phyloP scores from a whole-genome alignment of 2,888 invertebrate genomes.

The Ceramica pisi region DNA sequence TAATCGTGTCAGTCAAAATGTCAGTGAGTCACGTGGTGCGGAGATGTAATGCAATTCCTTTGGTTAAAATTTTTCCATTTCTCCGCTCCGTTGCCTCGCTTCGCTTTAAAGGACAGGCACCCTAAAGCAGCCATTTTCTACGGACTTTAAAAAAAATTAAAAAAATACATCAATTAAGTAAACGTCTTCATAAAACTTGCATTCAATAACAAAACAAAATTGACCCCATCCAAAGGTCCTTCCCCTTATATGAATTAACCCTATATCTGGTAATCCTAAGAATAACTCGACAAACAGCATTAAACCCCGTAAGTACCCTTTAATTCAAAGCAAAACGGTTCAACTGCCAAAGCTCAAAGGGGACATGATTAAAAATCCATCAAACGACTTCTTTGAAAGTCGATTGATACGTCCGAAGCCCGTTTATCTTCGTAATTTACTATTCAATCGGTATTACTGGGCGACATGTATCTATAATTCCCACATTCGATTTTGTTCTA shows the following conservation, averaged over 20 bases:
- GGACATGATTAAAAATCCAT: slow-evolving; percentile 60
- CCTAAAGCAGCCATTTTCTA: no score
- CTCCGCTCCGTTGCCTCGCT: no score
- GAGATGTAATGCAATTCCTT: no score
- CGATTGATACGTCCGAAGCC: slow-evolving; percentile 48
- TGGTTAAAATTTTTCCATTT: no score
- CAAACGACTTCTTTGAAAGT: slow-evolving; percentile 56
- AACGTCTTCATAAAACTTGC: no score
- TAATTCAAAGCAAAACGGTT: slow-evolving; percentile 52
- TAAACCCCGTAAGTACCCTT: slow-evolving; percentile 26
- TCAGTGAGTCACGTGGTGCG: no score
- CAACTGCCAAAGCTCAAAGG: slow-evolving; percentile 46
- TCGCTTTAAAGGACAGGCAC: no score
- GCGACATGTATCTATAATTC: slow-evolving; percentile 57
- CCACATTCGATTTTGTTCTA: slow-evolving; percentile 29
- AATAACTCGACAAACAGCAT: slow-evolving; percentile 53
- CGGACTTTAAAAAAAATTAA: no score
- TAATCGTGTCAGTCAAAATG: no score
- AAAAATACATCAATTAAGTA: not conserved
- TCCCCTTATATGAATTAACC: slow-evolving; percentile 21
- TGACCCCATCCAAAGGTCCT: not conserved
- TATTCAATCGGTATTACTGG: slow-evolving; percentile 57
- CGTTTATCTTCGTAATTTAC: slow-evolving; percentile 61
- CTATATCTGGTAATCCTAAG: slow-evolving; percentile 27
- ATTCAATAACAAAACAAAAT: not conserved